These are phyloP conservation scores for Cactoblastis cactorum DNA, from an alignment of 2,888 invertebrate genomes.

Conservation along the genomic window DNA sequence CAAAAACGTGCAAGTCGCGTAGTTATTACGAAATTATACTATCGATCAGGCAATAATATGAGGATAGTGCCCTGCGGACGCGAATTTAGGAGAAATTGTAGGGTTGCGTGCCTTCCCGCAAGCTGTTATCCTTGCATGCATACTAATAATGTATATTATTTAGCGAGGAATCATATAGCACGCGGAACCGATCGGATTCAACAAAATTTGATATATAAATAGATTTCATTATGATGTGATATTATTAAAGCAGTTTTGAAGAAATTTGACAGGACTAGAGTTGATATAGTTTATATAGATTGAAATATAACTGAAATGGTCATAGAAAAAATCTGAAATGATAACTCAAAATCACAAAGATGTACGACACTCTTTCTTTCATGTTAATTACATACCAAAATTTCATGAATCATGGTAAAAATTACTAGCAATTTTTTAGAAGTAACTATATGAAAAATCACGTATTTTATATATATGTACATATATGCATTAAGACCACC, in stretches of 20 bases:
- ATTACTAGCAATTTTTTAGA: too few species aligned
- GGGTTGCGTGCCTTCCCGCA: constrained; percentile 62
- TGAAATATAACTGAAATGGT: too few species aligned
- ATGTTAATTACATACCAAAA: too few species aligned
- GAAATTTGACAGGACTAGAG: not conserved
- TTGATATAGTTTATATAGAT: too few species aligned
- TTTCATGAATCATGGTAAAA: too few species aligned
- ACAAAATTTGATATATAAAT: not conserved
- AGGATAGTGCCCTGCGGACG: constrained; percentile 61
- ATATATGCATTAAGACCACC: too few species aligned
- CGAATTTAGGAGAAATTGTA: constrained; percentile 74
- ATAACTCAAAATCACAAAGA: too few species aligned
- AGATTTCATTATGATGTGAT: not conserved
- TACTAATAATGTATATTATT: constrained; percentile 56
- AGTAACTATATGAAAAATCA: too few species aligned
- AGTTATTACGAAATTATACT: constrained; percentile 70
- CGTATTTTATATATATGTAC: too few species aligned
- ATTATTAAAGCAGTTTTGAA: not conserved
- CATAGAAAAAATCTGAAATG: too few species aligned
- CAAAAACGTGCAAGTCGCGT: constrained; percentile 40
- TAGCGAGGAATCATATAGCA: constrained; percentile 59
- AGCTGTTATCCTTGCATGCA: constrained; percentile 57
- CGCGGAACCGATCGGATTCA: constrained; percentile 23
- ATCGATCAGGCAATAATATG: constrained; percentile 72
- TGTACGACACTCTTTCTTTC: too few species aligned